Conservation (phyloP, 2,797 vertebrate species). For the Diglossa cyanea region DNA sequence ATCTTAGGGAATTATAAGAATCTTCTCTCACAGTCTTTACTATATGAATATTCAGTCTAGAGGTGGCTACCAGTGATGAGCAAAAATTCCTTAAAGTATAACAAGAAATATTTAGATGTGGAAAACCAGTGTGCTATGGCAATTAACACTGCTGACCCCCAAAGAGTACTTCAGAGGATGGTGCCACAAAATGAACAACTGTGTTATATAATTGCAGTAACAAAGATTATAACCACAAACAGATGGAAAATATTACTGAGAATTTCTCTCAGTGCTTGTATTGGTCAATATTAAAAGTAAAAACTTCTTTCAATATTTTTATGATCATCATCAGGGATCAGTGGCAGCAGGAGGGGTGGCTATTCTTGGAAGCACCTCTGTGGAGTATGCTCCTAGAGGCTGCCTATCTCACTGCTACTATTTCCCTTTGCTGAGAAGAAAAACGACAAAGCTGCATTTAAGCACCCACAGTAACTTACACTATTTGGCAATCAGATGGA, state of each 20-base stretch:
- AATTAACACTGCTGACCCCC: background rate
- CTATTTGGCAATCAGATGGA: background rate
- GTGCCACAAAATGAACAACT: background rate
- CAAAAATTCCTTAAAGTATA: background rate
- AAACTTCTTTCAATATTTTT: background rate
- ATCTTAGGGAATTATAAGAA: background rate
- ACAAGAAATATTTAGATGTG: background rate
- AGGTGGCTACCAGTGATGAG: background rate
- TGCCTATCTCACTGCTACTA: background rate
- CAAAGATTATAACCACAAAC: background rate
- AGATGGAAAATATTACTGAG: background rate
- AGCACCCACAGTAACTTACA: background rate
- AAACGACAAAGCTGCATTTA: background rate
- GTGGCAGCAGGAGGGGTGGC: background rate
- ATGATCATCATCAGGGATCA: background rate
- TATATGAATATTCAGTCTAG: background rate
- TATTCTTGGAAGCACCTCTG: accelerated
- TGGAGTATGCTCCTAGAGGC: background rate
- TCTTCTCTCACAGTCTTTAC: background rate
- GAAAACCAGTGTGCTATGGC: background rate
- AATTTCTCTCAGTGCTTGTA: background rate
- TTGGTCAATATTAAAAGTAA: background rate
- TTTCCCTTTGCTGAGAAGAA: background rate
- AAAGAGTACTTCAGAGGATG: background rate
- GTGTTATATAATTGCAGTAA: background rate